Evolutionary conservation across 2,888 invertebrate genomes (phyloP).

Genomic region (Clepsis dumicolana): DNA sequence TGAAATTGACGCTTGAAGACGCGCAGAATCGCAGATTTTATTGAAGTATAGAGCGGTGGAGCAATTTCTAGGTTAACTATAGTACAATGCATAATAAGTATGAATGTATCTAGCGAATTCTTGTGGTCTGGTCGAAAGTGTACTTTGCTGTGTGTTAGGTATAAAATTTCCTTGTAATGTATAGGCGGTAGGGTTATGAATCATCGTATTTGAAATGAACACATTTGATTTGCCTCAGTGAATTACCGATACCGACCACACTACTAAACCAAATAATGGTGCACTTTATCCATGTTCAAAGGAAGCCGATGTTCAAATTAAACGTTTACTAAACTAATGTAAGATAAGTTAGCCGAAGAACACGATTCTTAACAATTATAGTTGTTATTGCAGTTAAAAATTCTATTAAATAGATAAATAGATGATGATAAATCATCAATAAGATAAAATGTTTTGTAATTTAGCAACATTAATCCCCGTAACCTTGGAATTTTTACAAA

Average conservation of each 20-base stretch:
- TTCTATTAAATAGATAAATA: constrained; percentile 30
- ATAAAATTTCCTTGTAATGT: neutral
- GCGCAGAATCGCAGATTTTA: neutral
- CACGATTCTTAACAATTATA: neutral
- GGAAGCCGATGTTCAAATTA: neutral
- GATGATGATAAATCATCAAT: neutral
- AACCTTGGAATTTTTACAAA: constrained; percentile 55
- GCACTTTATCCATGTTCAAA: neutral
- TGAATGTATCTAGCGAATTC: neutral
- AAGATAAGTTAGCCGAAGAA: neutral
- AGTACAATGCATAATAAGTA: neutral
- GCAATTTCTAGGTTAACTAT: neutral
- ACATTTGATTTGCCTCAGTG: neutral
- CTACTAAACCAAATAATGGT: too few species aligned
- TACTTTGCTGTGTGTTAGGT: neutral
- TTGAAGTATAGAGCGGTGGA: neutral
- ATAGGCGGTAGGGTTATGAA: neutral
- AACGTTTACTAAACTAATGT: neutral
- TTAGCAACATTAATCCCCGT: constrained; percentile 35
- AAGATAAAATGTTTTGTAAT: constrained; percentile 34
- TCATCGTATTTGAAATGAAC: too few species aligned
- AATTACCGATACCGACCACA: too few species aligned
- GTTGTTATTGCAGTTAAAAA: constrained; percentile 13
- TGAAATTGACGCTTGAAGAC: too few species aligned
- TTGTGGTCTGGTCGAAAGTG: neutral